A percentile compares a stretch with the other conserved stretches of the same genome.
Evolutionary conservation across 1,140 invertebrate genomes (phyloP).

Genomic region (Ceratosolen fusciceps): DNA sequence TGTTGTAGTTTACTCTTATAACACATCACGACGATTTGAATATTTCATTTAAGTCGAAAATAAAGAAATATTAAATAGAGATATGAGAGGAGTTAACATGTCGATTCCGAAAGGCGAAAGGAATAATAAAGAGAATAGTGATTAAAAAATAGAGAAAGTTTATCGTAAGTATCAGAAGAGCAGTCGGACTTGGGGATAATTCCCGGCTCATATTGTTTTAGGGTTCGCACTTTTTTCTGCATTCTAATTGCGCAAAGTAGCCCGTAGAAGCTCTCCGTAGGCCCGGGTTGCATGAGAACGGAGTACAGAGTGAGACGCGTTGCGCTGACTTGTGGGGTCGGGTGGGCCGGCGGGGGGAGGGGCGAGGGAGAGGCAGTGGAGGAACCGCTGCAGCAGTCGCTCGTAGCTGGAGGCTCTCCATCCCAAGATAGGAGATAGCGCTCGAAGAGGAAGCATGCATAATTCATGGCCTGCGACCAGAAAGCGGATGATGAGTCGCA

Average conservation of each 20-base stretch:
- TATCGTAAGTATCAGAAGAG: not conserved
- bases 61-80: too few species aligned
- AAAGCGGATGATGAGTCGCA: conserved; percentile 35
- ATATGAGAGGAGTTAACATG: too few species aligned
- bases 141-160: too few species aligned
- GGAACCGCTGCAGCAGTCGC: not conserved
- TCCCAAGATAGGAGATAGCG: conserved; percentile 27
- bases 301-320: not conserved
- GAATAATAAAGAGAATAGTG: too few species aligned
- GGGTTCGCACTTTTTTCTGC: not conserved
- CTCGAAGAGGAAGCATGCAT: conserved; percentile 24
- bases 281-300: not conserved
- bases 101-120: too few species aligned
- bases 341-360: not conserved
- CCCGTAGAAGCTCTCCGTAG: not conserved
- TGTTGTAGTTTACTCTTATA: too few species aligned
- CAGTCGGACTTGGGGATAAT: conserved; percentile 4
- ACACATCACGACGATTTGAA: too few species aligned
- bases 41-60: too few species aligned
- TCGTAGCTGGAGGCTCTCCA: conserved; percentile 2
- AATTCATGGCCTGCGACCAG: conserved; percentile 36
- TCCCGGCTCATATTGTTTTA: conserved; percentile 21
- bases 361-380: too few species aligned
- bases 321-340: too few species aligned
- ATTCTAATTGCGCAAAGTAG: not conserved